Evolutionary conservation across 2,888 invertebrate genomes (phyloP), one percentile per base, ranked within the genome.

Genomic region (Nephrotoma appendiculata): DNA sequence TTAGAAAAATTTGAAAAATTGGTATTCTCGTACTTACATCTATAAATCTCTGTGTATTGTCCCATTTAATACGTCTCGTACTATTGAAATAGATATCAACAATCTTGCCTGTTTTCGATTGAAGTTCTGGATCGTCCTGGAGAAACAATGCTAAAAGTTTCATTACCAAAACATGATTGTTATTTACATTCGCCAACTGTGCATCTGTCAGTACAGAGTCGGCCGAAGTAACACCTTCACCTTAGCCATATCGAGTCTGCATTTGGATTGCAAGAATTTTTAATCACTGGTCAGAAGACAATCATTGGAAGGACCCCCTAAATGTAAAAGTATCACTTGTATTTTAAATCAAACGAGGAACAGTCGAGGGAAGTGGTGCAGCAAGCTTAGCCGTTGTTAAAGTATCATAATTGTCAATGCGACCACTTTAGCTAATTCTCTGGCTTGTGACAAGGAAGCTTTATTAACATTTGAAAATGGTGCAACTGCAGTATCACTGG

Each of bases 401-500:
- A 6, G 11, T 11, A 12, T 87, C 85, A 19, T 88, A 87, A 41
- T 86, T 43, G 31, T 88, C 88, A 88, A 92, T 92, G 41, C 90
- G 90, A 5, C 90, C 89, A 86, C 90, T 88, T 15, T 43, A 43
- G 43, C 43, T 43, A 1, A 7, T 43, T 43, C 43, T 43, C 85
- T n/a, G 0, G 90, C 91, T 87, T 90, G 90, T 11, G 87, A 86
- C 88, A 89, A 89, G 2, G 89, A 90, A 3, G 90, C 88, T 19
- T 71, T 57, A 31, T 87, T 86, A 42, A 87, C 87, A 86, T 88
- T 85, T 45, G 86, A 85, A n/a, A 87, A 88, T 4, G 91, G 90
- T 3, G 89, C 89, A 42, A 91, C 88, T 9, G 90, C 90, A 12
- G 89, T 88, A 5, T 91, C 91, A 87, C 91, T 91, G 87, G 90